phyloP scores from a whole-genome alignment of 2,888 invertebrate species.

The Drosophila pegasa region DNA sequence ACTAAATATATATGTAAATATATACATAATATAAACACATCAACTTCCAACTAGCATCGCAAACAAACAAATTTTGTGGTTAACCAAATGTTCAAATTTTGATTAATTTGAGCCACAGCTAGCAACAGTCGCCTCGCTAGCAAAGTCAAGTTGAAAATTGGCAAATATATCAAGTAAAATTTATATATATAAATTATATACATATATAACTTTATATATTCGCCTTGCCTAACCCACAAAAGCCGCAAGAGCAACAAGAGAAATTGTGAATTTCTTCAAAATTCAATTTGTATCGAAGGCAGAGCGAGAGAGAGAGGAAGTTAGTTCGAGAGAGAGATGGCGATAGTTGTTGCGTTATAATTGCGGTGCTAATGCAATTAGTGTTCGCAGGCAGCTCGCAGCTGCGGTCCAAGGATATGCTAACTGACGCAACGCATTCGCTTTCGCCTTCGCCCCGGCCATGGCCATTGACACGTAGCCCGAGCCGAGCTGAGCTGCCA shows the following conservation, averaged over 20 bases:
- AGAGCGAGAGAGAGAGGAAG: no score
- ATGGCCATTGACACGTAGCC: slow-evolving; percentile 22
- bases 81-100: slow-evolving; percentile 46
- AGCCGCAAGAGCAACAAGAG: slow-evolving; percentile 42
- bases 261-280: slow-evolving; percentile 30
- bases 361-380: slow-evolving; percentile 56
- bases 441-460: slow-evolving; percentile 21
- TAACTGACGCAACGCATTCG: background rate
- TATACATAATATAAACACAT: background rate
- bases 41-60: background rate
- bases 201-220: background rate
- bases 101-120: slow-evolving; percentile 32
- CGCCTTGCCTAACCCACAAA: slow-evolving; percentile 13
- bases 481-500: background rate
- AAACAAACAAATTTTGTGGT: slow-evolving; percentile 41
- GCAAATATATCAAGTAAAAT: no score
- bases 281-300: slow-evolving; percentile 22
- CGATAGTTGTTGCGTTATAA: slow-evolving; percentile 44
- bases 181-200: background rate
- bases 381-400: slow-evolving; percentile 12
- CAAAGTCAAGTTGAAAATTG: no score
- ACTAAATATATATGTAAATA: background rate
- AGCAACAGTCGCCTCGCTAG: slow-evolving; percentile 14
- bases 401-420: slow-evolving; percentile 18
- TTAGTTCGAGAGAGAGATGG: no score